These are phyloP conservation scores for Galeopsomyia nigrocyanea DNA, from an alignment of 2,888 invertebrate genomes.

Conservation along the genomic window DNA sequence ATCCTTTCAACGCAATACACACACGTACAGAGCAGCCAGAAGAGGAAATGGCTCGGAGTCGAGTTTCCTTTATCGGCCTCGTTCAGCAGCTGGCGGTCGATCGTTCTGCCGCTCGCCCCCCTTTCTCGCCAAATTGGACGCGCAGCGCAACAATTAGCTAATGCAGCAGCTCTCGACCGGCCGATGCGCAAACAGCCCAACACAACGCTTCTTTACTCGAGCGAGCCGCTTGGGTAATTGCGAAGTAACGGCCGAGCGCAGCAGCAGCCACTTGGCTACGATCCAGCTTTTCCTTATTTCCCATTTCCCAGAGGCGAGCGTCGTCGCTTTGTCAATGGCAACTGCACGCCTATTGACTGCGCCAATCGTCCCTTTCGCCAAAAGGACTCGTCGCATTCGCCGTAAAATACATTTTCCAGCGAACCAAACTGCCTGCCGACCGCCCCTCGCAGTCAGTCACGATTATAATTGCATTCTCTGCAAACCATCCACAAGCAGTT, in stretches of 20 bases:
- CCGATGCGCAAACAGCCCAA: not conserved
- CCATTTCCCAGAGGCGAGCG: conserved; percentile 15
- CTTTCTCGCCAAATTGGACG: conserved; percentile 51
- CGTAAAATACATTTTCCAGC: conserved; percentile 22
- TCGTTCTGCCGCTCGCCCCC: conserved; percentile 16
- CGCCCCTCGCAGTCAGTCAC: not conserved
- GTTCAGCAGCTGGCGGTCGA: conserved; percentile 18
- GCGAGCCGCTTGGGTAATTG: conserved; percentile 57
- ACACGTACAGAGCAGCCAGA: conserved; percentile 2
- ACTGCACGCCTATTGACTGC: conserved; percentile 36
- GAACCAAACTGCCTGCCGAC: too few species aligned
- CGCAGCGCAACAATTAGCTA: conserved; percentile 63
- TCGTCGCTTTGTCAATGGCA: conserved; percentile 34
- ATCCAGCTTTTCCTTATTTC: conserved; percentile 46
- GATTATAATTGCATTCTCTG: not conserved
- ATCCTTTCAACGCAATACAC: conserved; percentile 40
- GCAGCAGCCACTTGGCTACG: conserved; percentile 34
- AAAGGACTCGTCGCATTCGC: too few species aligned
- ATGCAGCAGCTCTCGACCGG: conserved; percentile 53
- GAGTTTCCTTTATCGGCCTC: not conserved
- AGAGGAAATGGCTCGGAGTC: conserved; percentile 36
- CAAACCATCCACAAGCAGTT: too few species aligned
- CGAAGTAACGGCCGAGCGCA: conserved; percentile 18
- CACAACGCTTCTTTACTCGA: not conserved
- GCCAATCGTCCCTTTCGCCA: too few species aligned